Base-by-base conservation (phyloP, 2,113 vertebrate species). In the Lasiurus borealis region DNA sequence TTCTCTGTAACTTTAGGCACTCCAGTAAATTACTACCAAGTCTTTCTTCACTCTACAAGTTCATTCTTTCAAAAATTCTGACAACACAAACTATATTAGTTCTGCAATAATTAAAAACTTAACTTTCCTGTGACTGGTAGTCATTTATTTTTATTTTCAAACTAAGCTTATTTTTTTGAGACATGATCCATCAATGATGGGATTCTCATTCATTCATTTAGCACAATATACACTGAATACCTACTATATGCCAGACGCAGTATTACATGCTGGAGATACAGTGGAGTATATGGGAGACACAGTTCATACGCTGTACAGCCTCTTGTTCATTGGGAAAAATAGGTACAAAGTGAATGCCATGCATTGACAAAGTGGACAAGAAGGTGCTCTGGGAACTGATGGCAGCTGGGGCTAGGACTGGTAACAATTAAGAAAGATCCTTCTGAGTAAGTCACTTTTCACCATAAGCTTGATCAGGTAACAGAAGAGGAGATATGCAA, bases 91-190 rank as follows among this genome's bases (percentile, higher is more conserved):
- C 48, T 8, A 14, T 13, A 9, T 75, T 27, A 77, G 40, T 23
- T 82, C 46, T 59, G 31, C 27, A 88, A 36, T n/a, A 44, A 34
- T 73, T 46, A n/a, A 62, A 85, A 84, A n/a, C 54, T n/a, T 8
- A 72, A 40, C 46, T 40, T 21, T 11, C 62, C 34, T 66, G 40
- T 62, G 36, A 52, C 46, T 31, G 34, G 3, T 31, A 46, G 72
- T 77, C 19, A 91, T 40, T 62, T 19, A 54, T 25, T 88, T 95
- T 90, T 75, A 57, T 75, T 85, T 93, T 80, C 31, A 77, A 76
- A 66, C 59, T 25, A 81, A 40, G 31, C 31, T 83, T 78, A 34
- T 73, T 85, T 89, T 89, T 85, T n/a, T 48, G 85, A 93, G 83
- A 81, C 44, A 75, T 1, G 31, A 72, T 59, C 13, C 16, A 29